Base-by-base conservation (phyloP, 2,888 invertebrate genomes). In the Phorcus lineatus region DNA sequence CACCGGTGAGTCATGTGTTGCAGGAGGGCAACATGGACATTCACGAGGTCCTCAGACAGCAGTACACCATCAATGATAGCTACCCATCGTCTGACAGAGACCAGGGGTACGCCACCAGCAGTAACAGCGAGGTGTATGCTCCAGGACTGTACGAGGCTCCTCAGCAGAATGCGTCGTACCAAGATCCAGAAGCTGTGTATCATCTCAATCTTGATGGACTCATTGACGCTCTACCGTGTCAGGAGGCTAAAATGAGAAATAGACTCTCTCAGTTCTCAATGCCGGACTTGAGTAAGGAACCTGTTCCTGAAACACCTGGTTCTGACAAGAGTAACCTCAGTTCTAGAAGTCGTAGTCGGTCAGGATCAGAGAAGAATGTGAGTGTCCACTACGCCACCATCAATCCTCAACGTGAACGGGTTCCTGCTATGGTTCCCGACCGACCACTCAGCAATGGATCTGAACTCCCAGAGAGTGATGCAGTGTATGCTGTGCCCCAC, bases 221-320 rank as follows among this genome's bases (percentile, higher is more conserved):
- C 67, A 84, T 88, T 19, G 89, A 90, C 78, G 84, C 88, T 13
- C 83, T 89, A 36, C 87, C 87, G 40, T 81, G 87, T 19, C 89
- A 89, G 80, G 89, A 90, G 81, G 89, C 88, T 53, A 88, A 89
- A 80, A 87, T 84, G 78, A 82, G 86, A 28, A 87, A 90, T 80
- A 82, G 91, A 47, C 87, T 91, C 13, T 92, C 92, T 6, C 91
- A 92, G 84, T 90, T 92, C 77, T 93, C 92, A 2, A 91, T 93
- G 92, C 92, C 92, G 2, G 92, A 93, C 80, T 88, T 92, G n/a
- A 90, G 90, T 22, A 88, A 88, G 17, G 87, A 87, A 3, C 67
- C 83, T 70, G 78, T 70, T 28, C 80, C 78, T 7, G 79, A 67
- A 70, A 79, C 62, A 82, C 85, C 82, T 74, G 82, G 78, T 54